Conservation (phyloP, 2,113 vertebrate genomes). For the Argyrosomus japonicus region DNA sequence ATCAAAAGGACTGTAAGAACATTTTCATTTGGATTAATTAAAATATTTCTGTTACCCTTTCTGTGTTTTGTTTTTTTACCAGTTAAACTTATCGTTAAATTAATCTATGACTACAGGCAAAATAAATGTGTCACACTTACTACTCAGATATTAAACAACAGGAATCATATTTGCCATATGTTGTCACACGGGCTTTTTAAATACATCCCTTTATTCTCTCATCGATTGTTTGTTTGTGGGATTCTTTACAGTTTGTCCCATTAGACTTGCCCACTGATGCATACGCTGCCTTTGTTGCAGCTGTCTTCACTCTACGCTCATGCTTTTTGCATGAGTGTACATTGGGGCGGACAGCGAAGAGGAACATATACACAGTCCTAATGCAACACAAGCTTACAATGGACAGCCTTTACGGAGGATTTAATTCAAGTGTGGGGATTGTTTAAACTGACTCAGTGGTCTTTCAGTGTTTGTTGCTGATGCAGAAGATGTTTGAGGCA, state of each 20-base stretch:
- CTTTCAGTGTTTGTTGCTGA: neutral
- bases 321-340: neutral
- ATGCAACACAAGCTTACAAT: neutral
- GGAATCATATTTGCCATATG: neutral
- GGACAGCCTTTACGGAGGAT: neutral
- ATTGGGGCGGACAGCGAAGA: neutral
- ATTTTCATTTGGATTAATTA: conserved; percentile 16
- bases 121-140: neutral
- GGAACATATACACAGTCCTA: neutral
- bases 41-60: conserved; percentile 26
- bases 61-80: neutral
- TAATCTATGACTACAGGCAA: neutral
- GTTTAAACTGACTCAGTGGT: neutral
- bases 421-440: neutral
- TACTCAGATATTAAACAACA: neutral
- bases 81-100: neutral
- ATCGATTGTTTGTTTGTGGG: neutral
- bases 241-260: neutral
- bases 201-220: neutral
- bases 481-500: neutral
- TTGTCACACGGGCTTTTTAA: neutral
- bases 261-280: neutral
- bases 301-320: neutral
- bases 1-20: conserved; percentile 23
- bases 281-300: neutral